Conservation (phyloP, 2,113 vertebrate genomes). For the human region GRCh38 chr16:68507501-68508000, state of each 20-base stretch:
- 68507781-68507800: constrained; percentile 58
- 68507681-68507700: not conserved
- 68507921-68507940: constrained; percentile 45
- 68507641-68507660: not conserved
- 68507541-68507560: not conserved
- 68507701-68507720: constrained; percentile 56
- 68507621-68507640: not conserved
- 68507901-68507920: not conserved
- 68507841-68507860: constrained; percentile 59
- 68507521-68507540: no score
- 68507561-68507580: not conserved
- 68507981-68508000: constrained; percentile 61
- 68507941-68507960: constrained; percentile 56
- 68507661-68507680: constrained; percentile 33
- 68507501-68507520: no score
- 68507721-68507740: constrained; percentile 66
- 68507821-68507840: constrained; percentile 56
- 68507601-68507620: not conserved
- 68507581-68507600: not conserved
- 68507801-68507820: constrained; percentile 61
- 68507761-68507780: constrained; percentile 70
- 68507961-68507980: constrained; percentile 51
- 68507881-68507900: constrained; percentile 56
- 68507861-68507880: constrained; percentile 63
- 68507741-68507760: constrained; percentile 74